phyloP scores from a whole-genome alignment of 2,888 invertebrate species.

The Trichacis sp. region DNA sequence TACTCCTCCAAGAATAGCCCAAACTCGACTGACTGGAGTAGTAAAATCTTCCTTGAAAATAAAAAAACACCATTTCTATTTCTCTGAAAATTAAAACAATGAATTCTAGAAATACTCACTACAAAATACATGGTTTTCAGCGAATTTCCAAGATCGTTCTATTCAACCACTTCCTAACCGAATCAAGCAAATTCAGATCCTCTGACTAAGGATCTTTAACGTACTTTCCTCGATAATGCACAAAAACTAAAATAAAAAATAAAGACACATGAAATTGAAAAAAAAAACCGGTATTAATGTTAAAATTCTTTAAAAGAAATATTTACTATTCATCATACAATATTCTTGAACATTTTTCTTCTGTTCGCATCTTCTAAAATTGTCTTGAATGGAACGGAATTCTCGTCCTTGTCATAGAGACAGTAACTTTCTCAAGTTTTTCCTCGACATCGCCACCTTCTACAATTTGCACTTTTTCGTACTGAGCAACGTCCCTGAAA shows the following conservation, averaged over 20 bases:
- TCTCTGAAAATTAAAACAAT: no score
- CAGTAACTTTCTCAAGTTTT: constrained; percentile 73
- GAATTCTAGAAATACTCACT: no score
- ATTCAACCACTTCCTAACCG: constrained; percentile 59
- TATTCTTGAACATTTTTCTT: constrained; percentile 71
- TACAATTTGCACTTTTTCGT: constrained; percentile 70
- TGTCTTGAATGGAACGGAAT: constrained; percentile 77
- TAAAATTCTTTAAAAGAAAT: no score
- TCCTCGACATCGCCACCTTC: constrained; percentile 71
- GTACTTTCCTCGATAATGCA: constrained; percentile 81
- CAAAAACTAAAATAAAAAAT: constrained; percentile 76
- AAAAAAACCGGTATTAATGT: neutral
- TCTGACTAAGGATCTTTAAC: constrained; percentile 79
- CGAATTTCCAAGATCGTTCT: constrained; percentile 63
- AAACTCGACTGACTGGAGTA: constrained; percentile 85
- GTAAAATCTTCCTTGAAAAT: constrained; percentile 74
- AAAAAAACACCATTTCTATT: neutral
- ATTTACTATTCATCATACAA: no score
- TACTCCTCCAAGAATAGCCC: constrained; percentile 93
- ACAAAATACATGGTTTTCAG: constrained; percentile 69
- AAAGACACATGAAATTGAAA: no score
- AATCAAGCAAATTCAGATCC: constrained; percentile 74
- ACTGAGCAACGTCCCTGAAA: constrained; percentile 71
- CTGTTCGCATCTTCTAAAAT: constrained; percentile 72
- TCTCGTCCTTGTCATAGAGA: constrained; percentile 76